Conservation (phyloP, 2,888 invertebrate species). For the Tanytarsus gracilentus region DNA sequence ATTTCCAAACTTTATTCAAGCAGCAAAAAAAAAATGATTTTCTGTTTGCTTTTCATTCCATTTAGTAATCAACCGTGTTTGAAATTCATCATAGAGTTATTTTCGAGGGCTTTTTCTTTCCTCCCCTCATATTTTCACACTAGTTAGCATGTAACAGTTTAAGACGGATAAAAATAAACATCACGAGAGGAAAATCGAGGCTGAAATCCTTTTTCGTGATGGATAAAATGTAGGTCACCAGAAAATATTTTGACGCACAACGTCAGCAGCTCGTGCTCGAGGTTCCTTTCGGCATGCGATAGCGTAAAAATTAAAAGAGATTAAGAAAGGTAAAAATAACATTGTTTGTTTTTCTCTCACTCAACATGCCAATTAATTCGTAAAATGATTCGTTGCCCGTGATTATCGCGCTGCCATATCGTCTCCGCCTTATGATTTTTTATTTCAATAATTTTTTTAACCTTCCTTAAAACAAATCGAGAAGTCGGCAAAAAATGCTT, state of each 20-base stretch:
- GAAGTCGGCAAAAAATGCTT: too few species aligned
- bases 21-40: background rate
- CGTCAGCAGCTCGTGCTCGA: background rate
- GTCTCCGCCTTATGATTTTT: background rate
- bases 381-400: too few species aligned
- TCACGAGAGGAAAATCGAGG: too few species aligned
- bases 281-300: background rate
- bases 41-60: constrained; percentile 10
- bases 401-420: too few species aligned
- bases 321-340: too few species aligned
- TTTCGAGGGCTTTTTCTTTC: background rate
- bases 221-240: constrained; percentile 14
- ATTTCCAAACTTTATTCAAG: background rate
- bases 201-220: background rate
- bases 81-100: background rate
- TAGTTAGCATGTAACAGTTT: constrained; percentile 5
- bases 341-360: too few species aligned
- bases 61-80: constrained; percentile 9
- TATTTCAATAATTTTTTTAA: background rate
- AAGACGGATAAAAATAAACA: background rate
- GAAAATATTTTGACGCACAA: constrained; percentile 4
- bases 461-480: too few species aligned
- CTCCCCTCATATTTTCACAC: too few species aligned
- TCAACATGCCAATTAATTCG: too few species aligned
- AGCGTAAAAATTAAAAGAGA: background rate